Conservation (phyloP, 2,888 invertebrate genomes). For the Subacronicta megacephala region DNA sequence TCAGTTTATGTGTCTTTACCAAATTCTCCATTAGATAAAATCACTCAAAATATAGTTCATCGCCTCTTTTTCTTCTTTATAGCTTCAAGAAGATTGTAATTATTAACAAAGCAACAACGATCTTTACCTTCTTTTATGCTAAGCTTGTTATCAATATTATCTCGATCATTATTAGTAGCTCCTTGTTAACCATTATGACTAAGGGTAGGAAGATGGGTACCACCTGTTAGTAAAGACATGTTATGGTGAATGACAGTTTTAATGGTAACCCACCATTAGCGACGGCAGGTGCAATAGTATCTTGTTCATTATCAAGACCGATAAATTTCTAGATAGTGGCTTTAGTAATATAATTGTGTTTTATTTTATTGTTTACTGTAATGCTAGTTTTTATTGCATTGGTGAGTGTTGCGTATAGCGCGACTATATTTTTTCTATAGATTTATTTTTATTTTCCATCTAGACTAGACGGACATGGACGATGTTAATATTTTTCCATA, state of each 20-base stretch:
- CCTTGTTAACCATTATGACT: constrained; percentile 11
- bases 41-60: too few relatives aligned
- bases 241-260: constrained; percentile 38
- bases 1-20: too few relatives aligned
- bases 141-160: not conserved
- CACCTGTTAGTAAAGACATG: constrained; percentile 39
- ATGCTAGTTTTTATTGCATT: constrained; percentile 26
- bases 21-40: too few relatives aligned
- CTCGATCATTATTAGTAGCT: constrained; percentile 5
- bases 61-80: too few relatives aligned
- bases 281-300: constrained; percentile 50
- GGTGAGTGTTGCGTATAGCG: constrained; percentile 17
- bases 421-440: constrained; percentile 18
- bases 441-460: constrained; percentile 15
- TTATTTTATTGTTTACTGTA: constrained; percentile 40
- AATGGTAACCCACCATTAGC: constrained; percentile 24
- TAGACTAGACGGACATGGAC: too few relatives aligned
- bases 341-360: constrained; percentile 34
- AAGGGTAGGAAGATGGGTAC: constrained; percentile 3
- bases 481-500: too few relatives aligned
- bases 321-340: constrained; percentile 44
- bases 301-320: constrained; percentile 50
- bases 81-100: too few relatives aligned
- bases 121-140: not conserved
- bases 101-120: too few relatives aligned